Conservation (phyloP, 2,888 invertebrate genomes). For the Macropis europaea region DNA sequence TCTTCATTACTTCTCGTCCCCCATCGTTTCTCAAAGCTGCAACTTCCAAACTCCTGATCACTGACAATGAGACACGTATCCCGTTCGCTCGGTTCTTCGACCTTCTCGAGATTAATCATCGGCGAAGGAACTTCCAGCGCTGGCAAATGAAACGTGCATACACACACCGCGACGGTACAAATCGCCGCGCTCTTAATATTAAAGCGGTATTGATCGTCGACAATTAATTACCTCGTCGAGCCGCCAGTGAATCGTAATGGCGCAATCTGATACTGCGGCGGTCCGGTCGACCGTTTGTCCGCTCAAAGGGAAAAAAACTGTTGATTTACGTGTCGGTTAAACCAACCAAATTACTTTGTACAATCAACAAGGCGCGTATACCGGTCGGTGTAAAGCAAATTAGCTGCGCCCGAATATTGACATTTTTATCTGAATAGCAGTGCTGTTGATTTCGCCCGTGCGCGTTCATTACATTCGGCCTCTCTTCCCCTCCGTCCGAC, state of each 20-base stretch:
- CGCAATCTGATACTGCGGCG: conserved; percentile 54
- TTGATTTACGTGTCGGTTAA: conserved; percentile 65
- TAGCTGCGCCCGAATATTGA: conserved; percentile 61
- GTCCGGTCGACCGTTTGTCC: conserved; percentile 51
- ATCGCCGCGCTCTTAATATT: conserved; percentile 60
- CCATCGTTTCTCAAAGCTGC: no score
- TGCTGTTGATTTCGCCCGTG: conserved; percentile 56
- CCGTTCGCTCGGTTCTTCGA: not conserved
- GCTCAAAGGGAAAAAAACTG: conserved; percentile 57
- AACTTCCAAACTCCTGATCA: no score
- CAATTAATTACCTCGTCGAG: conserved; percentile 60
- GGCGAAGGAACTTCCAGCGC: not conserved
- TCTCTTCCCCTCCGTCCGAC: not conserved
- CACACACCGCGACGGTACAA: conserved; percentile 12
- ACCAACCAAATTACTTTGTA: conserved; percentile 67
- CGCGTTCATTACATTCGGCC: conserved; percentile 41
- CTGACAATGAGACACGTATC: no score
- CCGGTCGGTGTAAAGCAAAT: conserved; percentile 61
- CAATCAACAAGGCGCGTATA: conserved; percentile 54
- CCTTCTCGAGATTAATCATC: conserved; percentile 27
- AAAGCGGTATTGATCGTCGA: conserved; percentile 60
- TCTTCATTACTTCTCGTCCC: no score
- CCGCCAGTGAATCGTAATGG: conserved; percentile 57
- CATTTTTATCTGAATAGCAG: conserved; percentile 62
- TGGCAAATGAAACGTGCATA: conserved; percentile 18